These are phyloP conservation scores for Syngnathus scovelli DNA, from an alignment of 2,113 vertebrate species.

Conservation along the genomic window DNA sequence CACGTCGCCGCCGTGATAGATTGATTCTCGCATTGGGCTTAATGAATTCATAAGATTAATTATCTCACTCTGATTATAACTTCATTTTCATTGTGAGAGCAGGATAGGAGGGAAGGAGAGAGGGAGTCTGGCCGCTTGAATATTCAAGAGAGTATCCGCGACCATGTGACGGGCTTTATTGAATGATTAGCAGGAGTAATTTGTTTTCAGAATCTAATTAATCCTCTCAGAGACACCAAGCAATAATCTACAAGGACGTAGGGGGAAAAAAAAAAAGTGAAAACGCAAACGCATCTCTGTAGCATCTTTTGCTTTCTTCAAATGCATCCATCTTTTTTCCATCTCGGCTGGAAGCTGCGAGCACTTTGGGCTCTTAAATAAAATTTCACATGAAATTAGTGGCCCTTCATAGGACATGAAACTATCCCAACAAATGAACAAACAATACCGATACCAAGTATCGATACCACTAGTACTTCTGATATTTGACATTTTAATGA, in stretches of 20 bases:
- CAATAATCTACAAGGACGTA: conserved; percentile 34
- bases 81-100: conserved; percentile 36
- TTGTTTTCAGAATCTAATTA: conserved; percentile 71
- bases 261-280: conserved; percentile 14
- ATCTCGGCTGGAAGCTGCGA: conserved; percentile 17
- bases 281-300: not conserved
- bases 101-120: conserved; percentile 8
- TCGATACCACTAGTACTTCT: no score
- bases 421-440: no score
- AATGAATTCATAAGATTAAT: conserved; percentile 55
- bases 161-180: conserved; percentile 56
- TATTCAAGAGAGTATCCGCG: conserved; percentile 56
- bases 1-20: conserved; percentile 28
- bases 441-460: no score
- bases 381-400: not conserved
- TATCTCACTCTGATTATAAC: conserved; percentile 42
- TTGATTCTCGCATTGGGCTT: conserved; percentile 27
- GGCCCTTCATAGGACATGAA: not conserved
- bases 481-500: no score
- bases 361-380: conserved; percentile 15
- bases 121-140: conserved; percentile 25
- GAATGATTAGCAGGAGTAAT: conserved; percentile 67
- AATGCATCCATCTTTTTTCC: no score
- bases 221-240: conserved; percentile 49
- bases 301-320: not conserved